phyloP scores from a whole-genome alignment of 1,140 invertebrate species.

The Drosophila parabipectinata region DNA sequence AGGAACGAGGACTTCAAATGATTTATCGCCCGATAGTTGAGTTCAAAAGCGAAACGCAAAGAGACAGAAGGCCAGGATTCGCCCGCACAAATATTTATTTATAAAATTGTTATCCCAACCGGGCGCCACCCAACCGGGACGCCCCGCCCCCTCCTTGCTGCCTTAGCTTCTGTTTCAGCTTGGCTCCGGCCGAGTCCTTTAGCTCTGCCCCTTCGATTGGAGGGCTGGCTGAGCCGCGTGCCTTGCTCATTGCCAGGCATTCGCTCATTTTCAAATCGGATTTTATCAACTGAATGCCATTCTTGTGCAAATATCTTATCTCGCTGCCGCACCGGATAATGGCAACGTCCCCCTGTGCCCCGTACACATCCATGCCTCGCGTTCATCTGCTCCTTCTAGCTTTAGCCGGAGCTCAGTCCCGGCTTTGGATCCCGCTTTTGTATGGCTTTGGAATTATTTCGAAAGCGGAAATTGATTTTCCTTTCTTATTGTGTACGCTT shows the following conservation, averaged over 20 bases:
- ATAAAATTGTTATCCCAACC: slow-evolving; percentile 81
- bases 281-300: slow-evolving; percentile 82
- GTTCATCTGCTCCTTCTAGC: slow-evolving; percentile 22
- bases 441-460: slow-evolving; percentile 81
- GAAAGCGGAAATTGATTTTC: slow-evolving; percentile 81
- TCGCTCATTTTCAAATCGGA: slow-evolving; percentile 82
- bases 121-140: neutral
- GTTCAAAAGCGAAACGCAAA: slow-evolving; percentile 77
- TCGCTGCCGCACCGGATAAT: slow-evolving; percentile 70
- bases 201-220: slow-evolving; percentile 16
- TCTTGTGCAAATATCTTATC: slow-evolving; percentile 83
- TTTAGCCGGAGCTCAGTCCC: slow-evolving; percentile 53
- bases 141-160: neutral
- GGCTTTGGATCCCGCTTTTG: slow-evolving; percentile 64
- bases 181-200: slow-evolving; percentile 23
- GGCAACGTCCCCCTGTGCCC: slow-evolving; percentile 61
- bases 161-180: slow-evolving; percentile 6
- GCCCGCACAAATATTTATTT: slow-evolving; percentile 79
- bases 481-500: slow-evolving; percentile 75
- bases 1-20: slow-evolving; percentile 67
- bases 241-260: slow-evolving; percentile 79
- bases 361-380: neutral
- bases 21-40: slow-evolving; percentile 81
- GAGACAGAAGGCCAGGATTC: slow-evolving; percentile 34
- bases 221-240: slow-evolving; percentile 7